phyloP scores from a whole-genome alignment of 2,888 invertebrate genomes.

The Ethmia dodecea region DNA sequence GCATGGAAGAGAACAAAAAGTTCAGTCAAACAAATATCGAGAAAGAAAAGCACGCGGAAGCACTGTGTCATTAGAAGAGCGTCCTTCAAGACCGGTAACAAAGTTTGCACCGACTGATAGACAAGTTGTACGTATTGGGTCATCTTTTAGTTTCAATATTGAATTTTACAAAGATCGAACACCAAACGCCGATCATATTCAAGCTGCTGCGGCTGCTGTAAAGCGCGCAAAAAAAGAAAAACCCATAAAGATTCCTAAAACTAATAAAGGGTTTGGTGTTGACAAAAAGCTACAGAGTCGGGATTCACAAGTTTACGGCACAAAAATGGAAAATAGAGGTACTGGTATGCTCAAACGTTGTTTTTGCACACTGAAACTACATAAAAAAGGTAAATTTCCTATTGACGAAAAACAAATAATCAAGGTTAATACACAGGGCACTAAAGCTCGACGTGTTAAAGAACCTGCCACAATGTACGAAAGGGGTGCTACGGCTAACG shows the following conservation, averaged over 20 bases:
- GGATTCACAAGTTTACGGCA: slow-evolving; percentile 12
- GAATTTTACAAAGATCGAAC: slow-evolving; percentile 22
- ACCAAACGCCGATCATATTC: background rate
- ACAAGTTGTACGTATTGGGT: slow-evolving; percentile 18
- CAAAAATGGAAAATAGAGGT: slow-evolving; percentile 16
- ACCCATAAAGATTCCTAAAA: background rate
- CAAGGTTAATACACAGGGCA: slow-evolving; percentile 8
- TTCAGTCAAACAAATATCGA: background rate
- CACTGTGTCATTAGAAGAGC: background rate
- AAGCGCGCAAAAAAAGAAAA: background rate
- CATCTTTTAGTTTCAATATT: slow-evolving; percentile 24
- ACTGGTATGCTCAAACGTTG: slow-evolving; percentile 29
- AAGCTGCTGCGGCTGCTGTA: background rate
- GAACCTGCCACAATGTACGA: background rate
- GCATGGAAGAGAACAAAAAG: slow-evolving; percentile 1
- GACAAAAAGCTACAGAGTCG: too few species aligned
- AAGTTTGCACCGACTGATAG: background rate
- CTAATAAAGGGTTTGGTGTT: slow-evolving; percentile 1
- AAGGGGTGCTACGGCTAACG: background rate
- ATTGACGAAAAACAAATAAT: slow-evolving; percentile 6
- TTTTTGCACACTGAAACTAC: slow-evolving; percentile 31
- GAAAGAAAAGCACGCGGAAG: background rate
- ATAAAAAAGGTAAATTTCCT: slow-evolving; percentile 18
- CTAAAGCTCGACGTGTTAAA: too few species aligned
- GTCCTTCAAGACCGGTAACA: background rate